Conservation (phyloP, 2,113 vertebrate species). For the Sinocyclocheilus maitianheensis region DNA sequence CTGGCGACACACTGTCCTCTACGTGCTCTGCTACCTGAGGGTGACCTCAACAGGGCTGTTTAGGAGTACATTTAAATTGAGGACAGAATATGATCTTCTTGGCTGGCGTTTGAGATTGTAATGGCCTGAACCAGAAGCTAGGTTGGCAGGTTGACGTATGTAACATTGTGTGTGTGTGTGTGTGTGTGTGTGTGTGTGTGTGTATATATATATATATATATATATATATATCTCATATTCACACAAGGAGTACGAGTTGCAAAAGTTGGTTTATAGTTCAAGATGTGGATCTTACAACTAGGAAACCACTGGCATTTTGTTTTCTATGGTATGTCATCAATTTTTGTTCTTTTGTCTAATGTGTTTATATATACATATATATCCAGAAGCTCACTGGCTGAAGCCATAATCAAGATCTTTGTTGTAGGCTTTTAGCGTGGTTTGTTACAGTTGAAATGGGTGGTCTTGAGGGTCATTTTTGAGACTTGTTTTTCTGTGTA, state of each 20-base stretch:
- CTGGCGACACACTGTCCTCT: conserved; percentile 23
- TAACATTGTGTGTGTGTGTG: too few species aligned
- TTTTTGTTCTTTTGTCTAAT: conserved; percentile 52
- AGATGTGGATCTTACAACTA: conserved; percentile 35
- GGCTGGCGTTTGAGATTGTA: conserved; percentile 22
- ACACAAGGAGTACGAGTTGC: background rate
- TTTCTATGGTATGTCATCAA: conserved; percentile 17
- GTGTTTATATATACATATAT: conserved; percentile 43
- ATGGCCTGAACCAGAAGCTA: background rate
- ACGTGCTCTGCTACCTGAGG: background rate
- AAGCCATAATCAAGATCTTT: conserved; percentile 46
- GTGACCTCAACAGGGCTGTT: background rate
- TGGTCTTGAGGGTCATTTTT: background rate
- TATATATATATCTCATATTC: background rate
- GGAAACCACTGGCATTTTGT: conserved; percentile 64
- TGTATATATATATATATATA: background rate
- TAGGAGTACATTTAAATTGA: background rate
- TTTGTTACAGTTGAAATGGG: background rate
- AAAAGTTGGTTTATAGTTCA: conserved; percentile 7
- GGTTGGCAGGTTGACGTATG: too few species aligned
- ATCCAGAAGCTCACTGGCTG: conserved; percentile 63
- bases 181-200: background rate
- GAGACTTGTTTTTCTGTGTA: conserved; percentile 20
- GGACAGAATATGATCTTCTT: conserved; percentile 39
- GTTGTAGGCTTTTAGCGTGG: conserved; percentile 12